phyloP scores from a whole-genome alignment of 2,113 vertebrate genomes.

The Seriola dumerili region DNA sequence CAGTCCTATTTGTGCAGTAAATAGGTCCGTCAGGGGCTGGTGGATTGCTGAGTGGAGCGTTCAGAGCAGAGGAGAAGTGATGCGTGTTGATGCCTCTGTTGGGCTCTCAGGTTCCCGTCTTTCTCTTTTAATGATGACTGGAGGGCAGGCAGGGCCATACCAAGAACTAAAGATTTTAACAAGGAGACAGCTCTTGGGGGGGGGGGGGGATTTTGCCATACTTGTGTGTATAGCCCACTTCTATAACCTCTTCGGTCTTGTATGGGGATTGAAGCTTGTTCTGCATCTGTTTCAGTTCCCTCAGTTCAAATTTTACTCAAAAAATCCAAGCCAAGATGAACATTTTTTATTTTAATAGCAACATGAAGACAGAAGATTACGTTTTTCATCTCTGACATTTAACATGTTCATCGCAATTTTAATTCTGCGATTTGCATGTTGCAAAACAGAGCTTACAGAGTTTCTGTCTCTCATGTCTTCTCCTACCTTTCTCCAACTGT shows the following conservation, averaged over 20 bases:
- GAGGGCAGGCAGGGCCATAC: slow-evolving; percentile 71
- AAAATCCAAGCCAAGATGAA: slow-evolving; percentile 5
- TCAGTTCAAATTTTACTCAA: background rate
- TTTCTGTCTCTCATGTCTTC: slow-evolving; percentile 29
- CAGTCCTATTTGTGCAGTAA: slow-evolving; percentile 76
- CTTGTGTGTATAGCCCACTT: slow-evolving; percentile 63
- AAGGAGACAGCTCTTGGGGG: slow-evolving; percentile 62
- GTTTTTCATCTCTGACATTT: background rate
- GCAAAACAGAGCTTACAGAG: slow-evolving; percentile 14
- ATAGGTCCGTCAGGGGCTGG: slow-evolving; percentile 75
- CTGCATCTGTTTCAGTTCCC: background rate
- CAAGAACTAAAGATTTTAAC: slow-evolving; percentile 74
- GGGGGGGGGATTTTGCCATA: slow-evolving; percentile 39
- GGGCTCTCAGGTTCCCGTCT: slow-evolving; percentile 65
- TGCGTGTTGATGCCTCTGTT: slow-evolving; percentile 76
- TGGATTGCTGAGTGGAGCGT: slow-evolving; percentile 67
- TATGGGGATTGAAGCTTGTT: slow-evolving; percentile 13
- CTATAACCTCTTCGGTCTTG: slow-evolving; percentile 45
- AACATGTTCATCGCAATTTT: slow-evolving; percentile 4
- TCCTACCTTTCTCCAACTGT: slow-evolving; percentile 35
- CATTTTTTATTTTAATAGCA: slow-evolving; percentile 16
- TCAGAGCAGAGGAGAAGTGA: slow-evolving; percentile 65
- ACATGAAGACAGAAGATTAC: background rate
- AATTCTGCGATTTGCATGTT: background rate
- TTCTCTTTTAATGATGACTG: slow-evolving; percentile 81